phyloP scores from a whole-genome alignment of 2,888 invertebrate genomes.

The Trachelus tabidus region DNA sequence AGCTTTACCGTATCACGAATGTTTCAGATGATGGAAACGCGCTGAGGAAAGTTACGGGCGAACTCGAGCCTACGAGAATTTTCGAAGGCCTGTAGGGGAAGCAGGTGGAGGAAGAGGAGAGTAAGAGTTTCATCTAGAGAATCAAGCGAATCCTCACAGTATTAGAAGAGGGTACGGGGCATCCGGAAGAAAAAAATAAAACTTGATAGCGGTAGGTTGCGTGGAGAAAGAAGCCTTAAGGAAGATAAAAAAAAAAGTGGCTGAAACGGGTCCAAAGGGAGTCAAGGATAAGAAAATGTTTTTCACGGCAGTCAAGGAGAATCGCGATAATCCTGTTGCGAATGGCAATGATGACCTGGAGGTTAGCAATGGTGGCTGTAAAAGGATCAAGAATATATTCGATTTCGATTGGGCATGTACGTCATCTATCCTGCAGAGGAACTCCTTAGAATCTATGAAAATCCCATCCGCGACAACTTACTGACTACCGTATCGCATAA shows the following conservation, averaged over 20 bases:
- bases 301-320: background rate
- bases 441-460: slow-evolving; percentile 59
- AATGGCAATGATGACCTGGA: slow-evolving; percentile 40
- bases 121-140: background rate
- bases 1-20: background rate
- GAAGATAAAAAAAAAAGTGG: background rate
- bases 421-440: slow-evolving; percentile 63
- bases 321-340: slow-evolving; percentile 3
- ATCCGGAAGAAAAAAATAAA: background rate
- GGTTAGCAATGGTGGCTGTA: slow-evolving; percentile 54
- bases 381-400: slow-evolving; percentile 31
- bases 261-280: background rate
- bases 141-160: background rate
- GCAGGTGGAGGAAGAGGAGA: background rate
- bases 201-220: background rate
- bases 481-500: slow-evolving; percentile 6
- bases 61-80: background rate
- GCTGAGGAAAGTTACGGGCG: background rate
- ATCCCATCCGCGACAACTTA: slow-evolving; percentile 36
- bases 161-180: background rate
- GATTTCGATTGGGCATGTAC: slow-evolving; percentile 54
- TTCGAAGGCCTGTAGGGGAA: background rate
- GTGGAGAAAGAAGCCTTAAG: background rate
- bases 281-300: slow-evolving; percentile 3
- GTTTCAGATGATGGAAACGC: background rate